These are phyloP conservation scores for Folsomia candida DNA, from an alignment of 2,888 invertebrate genomes.

Conservation along the genomic window DNA sequence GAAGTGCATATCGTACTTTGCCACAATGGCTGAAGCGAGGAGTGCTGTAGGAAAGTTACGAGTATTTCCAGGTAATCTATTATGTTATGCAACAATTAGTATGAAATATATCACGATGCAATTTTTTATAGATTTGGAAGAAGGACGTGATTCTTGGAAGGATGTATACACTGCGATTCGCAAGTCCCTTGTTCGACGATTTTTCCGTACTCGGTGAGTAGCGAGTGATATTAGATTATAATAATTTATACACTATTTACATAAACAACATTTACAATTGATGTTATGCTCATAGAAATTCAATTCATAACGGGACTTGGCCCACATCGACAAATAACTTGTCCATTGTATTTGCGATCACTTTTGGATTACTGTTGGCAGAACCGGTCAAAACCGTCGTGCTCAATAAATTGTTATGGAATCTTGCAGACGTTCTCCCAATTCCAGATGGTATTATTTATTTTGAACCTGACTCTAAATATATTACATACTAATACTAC, in stretches of 20 bases:
- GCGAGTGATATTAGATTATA: too few relatives aligned
- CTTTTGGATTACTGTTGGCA: constrained; percentile 53
- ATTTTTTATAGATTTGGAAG: constrained; percentile 54
- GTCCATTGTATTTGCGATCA: constrained; percentile 53
- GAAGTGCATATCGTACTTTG: too few relatives aligned
- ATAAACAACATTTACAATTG: too few relatives aligned
- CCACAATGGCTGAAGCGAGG: constrained; percentile 57
- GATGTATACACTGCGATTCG: constrained; percentile 53
- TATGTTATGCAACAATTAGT: neutral
- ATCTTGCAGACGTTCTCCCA: constrained; percentile 51
- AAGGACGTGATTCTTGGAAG: constrained; percentile 53
- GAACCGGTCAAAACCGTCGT: constrained; percentile 52
- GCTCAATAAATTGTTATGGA: constrained; percentile 52
- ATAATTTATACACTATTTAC: too few relatives aligned
- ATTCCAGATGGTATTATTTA: constrained; percentile 31
- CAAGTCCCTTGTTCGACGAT: constrained; percentile 53
- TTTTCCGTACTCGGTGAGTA: constrained; percentile 54
- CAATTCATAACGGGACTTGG: constrained; percentile 57
- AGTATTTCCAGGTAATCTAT: constrained; percentile 6
- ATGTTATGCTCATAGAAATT: constrained; percentile 56
- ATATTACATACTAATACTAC: neutral
- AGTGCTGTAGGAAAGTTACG: constrained; percentile 54
- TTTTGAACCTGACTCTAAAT: too few relatives aligned
- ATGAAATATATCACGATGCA: too few relatives aligned
- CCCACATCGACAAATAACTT: constrained; percentile 57